These are phyloP conservation scores for Rhynchopsitta pachyrhyncha DNA, from an alignment of 2,113 vertebrate genomes.

Conservation along the genomic window DNA sequence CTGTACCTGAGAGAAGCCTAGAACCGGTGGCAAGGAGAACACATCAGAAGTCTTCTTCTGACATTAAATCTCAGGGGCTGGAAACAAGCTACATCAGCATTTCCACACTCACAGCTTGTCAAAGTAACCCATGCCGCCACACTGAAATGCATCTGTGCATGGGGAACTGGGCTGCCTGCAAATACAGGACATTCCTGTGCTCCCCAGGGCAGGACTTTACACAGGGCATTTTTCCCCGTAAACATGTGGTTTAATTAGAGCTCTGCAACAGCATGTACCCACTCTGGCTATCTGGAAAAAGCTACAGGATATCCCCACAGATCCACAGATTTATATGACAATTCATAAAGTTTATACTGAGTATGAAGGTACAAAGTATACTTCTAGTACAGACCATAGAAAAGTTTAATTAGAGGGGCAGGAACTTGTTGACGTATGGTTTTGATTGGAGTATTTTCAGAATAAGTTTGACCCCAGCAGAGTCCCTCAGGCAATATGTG, in stretches of 20 bases:
- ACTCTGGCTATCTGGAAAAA: background rate
- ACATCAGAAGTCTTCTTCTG: background rate
- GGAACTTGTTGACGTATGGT: background rate
- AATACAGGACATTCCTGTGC: no score
- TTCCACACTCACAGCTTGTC: background rate
- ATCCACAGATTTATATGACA: background rate
- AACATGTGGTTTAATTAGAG: background rate
- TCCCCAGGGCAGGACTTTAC: background rate
- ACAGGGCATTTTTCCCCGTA: background rate
- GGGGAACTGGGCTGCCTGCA: background rate
- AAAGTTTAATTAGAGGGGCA: background rate
- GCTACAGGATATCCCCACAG: background rate
- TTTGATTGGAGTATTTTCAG: background rate
- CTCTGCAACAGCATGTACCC: background rate
- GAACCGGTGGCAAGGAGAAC: background rate
- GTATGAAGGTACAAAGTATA: background rate
- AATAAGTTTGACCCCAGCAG: background rate
- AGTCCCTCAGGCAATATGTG: background rate
- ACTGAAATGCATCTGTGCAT: rapidly evolving
- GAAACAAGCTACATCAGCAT: background rate
- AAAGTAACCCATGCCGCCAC: rapidly evolving
- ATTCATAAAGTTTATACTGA: background rate
- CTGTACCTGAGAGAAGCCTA: background rate
- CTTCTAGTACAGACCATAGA: background rate
- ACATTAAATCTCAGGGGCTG: background rate